These are phyloP conservation scores for Mycalesis mineus DNA, from an alignment of 2,888 invertebrate genomes.

Conservation along the genomic window DNA sequence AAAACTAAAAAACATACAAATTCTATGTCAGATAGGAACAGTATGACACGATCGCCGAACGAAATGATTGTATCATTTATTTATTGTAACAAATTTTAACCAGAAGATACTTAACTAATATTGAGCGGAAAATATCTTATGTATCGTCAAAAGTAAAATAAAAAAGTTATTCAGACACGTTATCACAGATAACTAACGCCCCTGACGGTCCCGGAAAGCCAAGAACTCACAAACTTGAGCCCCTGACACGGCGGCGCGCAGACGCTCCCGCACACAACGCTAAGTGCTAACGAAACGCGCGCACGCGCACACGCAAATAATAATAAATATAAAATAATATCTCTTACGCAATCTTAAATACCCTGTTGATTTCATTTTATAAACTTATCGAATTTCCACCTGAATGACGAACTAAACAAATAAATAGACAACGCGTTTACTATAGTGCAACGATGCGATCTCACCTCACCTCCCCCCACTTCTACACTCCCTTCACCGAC, in stretches of 20 bases:
- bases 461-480: neutral
- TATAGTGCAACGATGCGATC: constrained; percentile 36
- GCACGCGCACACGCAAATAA: constrained; percentile 46
- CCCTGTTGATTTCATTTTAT: constrained; percentile 75
- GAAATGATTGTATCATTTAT: no score
- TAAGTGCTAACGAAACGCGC: constrained; percentile 41
- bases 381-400: constrained; percentile 39
- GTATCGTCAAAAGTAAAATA: no score
- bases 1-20: no score
- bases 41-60: no score
- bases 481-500: neutral
- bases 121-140: no score
- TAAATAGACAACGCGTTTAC: constrained; percentile 33
- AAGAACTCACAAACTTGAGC: no score
- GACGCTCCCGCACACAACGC: constrained; percentile 40
- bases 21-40: no score
- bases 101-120: no score
- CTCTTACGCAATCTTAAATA: constrained; percentile 77
- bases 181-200: no score
- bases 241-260: neutral
- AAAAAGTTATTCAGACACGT: no score
- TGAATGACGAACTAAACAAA: constrained; percentile 47
- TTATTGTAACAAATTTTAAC: no score
- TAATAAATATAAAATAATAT: constrained; percentile 74
- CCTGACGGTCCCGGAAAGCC: no score